Conservation (phyloP, 2,113 vertebrate species). For the Archocentrus centrarchus region DNA sequence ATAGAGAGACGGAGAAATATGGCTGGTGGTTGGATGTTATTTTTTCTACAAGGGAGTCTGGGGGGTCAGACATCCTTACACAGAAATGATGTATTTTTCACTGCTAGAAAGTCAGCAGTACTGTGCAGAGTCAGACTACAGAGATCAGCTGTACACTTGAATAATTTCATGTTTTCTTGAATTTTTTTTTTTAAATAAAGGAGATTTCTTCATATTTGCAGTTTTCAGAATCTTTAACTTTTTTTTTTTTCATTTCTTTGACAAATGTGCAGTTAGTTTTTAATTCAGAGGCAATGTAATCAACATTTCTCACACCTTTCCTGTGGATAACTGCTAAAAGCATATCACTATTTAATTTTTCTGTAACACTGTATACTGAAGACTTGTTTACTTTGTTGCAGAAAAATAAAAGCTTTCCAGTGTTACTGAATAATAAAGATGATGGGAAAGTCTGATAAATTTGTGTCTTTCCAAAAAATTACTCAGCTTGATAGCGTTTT, state of each 20-base stretch:
- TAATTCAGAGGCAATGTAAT: neutral
- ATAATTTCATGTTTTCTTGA: neutral
- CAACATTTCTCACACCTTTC: too few species aligned
- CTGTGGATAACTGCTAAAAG: too few species aligned
- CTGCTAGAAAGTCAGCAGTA: neutral
- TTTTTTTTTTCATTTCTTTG: neutral
- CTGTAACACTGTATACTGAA: too few species aligned
- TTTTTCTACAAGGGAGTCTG: constrained; percentile 6
- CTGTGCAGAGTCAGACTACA: neutral
- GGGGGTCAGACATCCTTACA: constrained; percentile 5
- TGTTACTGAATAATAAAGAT: neutral
- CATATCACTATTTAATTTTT: too few species aligned
- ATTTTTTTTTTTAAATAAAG: neutral
- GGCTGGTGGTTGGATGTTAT: neutral
- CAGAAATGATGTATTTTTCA: constrained; percentile 6
- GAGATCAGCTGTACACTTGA: neutral
- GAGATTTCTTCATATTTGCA: neutral
- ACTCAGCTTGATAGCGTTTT: neutral
- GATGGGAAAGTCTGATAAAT: neutral
- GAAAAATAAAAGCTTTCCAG: neutral
- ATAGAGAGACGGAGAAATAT: constrained; percentile 7
- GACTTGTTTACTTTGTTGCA: too few species aligned
- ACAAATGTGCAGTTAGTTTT: neutral
- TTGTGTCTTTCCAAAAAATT: neutral
- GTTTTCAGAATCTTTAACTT: neutral